Base-by-base conservation (phyloP, 2,797 vertebrate species). In the Pogoniulus pusillus region DNA sequence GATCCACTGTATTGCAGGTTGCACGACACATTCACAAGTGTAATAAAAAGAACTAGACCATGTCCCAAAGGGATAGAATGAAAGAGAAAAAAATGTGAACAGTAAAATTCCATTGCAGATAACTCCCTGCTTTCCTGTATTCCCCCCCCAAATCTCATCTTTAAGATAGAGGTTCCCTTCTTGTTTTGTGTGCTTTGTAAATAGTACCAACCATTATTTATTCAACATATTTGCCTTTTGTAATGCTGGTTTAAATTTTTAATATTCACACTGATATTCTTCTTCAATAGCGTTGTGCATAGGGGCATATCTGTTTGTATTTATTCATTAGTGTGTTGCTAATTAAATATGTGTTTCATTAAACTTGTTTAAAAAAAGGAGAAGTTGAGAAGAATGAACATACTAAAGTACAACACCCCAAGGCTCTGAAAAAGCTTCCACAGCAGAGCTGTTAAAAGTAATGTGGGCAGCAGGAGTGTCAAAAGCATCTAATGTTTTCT, bases 291-390 rank as follows among this genome's bases (percentile, higher is more conserved):
- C 3, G 2, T 53, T 79, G 71, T 76, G 57, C 79, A 89, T 73
- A 91, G 86, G 78, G 69, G 64, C 89, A 96, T 90, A 93, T 93
- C 60, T 96, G 90, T 96, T 97, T 97, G 94, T 95, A 96, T 97
- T 96, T 97, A 95, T 96, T 97, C 94, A 95, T 95, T 96, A 95
- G 69, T 5, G 10, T 87, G 93, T 82, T 94, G 96, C 93, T 97
- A 97, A 97, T 97, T 97, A 96, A 97, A 96, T 96, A 97, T 77
- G 85, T 97, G 95, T 97, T 97, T 97, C 96, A 97, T 97, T 97
- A 97, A 97, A 97, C 91, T 94, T 96, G 93, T 82, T 93, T 83
- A 57, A 79, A 78, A 81, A 86, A 90, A 79, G 34, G 39, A 95
- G 89, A 90, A 93, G 82, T 90, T 91, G 94, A 96, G 70, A 82